Base-by-base conservation (phyloP, 1,140 invertebrate genomes). In the Acromyrmex heyeri region DNA sequence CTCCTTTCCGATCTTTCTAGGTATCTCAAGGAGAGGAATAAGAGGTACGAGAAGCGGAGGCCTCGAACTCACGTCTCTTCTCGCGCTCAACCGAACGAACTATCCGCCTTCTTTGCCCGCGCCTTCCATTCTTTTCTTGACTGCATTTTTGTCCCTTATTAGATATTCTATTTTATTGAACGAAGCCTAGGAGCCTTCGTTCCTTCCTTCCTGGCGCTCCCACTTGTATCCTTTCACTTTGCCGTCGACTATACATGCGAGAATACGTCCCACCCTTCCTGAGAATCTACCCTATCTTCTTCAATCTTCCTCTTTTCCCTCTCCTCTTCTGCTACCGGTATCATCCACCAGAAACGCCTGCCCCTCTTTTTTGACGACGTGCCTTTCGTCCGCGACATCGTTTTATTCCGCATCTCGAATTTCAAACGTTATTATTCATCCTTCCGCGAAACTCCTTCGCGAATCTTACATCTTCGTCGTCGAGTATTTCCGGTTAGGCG, bases 151-250 rank as follows among this genome's bases (percentile, higher is more conserved):
- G 92, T 93, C 87, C 92, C 93, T 94, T 94, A 94, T 94, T 93
- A 94, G 93, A 94, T 94, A 94, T 94, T 95, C 93, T 94, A 93
- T 95, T 94, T 94, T 93, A 94, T 94, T 93, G 94, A 95, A 92
- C 91, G 90, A 89, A 91, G 88, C 91, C 91, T 92, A 92, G 92
- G 88, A 92, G 88, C 85, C 88, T 21, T 78, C 77, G 85, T 86
- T 76, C 53, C 70, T 82, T 18, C 18, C 59, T 86, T 61, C 81
- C 67, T 83, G 59, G 73, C 81, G 55, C 86, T 61, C 69, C 72
- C 50, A 59, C 75, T 87, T 57, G 75, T 88, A 90, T 91, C 87
- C 89, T 88, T 88, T 89, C 85, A 70, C 87, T 82, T 91, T 72
- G 61, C 88, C 79, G 79, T 78, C 69, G 65, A 55, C 69, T 81